Evolutionary conservation across 2,113 vertebrate species (phyloP).

Genomic region (Mixornis gularis): DNA sequence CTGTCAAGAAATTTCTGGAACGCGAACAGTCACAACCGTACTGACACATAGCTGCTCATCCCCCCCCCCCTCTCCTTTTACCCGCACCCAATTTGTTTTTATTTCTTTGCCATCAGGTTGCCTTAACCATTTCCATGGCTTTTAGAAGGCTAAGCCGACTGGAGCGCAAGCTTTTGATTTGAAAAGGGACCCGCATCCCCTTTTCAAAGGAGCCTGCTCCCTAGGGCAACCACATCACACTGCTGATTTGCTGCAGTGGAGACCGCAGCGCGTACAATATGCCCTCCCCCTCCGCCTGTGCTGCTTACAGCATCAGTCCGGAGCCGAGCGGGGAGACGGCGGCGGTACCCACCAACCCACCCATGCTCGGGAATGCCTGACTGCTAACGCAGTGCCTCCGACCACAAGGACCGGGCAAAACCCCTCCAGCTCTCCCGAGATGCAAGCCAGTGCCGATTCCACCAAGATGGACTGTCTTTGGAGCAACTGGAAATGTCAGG

Average conservation of each 20-base stretch:
- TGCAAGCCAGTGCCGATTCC: conserved; percentile 91
- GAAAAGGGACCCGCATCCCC: conserved; percentile 62
- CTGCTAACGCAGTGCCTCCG: conserved; percentile 69
- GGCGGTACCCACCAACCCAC: conserved; percentile 55
- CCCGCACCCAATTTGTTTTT: not conserved
- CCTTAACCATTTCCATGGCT: conserved; percentile 35
- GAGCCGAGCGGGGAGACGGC: conserved; percentile 63
- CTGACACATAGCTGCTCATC: not conserved
- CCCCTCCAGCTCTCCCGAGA: conserved; percentile 68
- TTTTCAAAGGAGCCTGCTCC: conserved; percentile 66
- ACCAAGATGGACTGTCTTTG: conserved; percentile 94
- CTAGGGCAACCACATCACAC: conserved; percentile 69
- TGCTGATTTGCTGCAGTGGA: conserved; percentile 86
- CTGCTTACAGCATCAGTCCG: conserved; percentile 72
- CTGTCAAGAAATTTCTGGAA: conserved; percentile 71
- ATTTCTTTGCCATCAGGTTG: not conserved
- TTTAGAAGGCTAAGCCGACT: not conserved
- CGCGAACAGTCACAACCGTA: not conserved
- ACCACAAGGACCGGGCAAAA: conserved; percentile 53
- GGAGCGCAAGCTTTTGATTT: conserved; percentile 51
- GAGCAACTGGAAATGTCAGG: conserved; percentile 97
- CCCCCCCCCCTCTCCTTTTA: not conserved
- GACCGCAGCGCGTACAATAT: conserved; percentile 81
- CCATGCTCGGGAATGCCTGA: conserved; percentile 78
- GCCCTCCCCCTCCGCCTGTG: conserved; percentile 71